Conservation (phyloP, 1,140 invertebrate species). For the Drosophila azteca region DNA sequence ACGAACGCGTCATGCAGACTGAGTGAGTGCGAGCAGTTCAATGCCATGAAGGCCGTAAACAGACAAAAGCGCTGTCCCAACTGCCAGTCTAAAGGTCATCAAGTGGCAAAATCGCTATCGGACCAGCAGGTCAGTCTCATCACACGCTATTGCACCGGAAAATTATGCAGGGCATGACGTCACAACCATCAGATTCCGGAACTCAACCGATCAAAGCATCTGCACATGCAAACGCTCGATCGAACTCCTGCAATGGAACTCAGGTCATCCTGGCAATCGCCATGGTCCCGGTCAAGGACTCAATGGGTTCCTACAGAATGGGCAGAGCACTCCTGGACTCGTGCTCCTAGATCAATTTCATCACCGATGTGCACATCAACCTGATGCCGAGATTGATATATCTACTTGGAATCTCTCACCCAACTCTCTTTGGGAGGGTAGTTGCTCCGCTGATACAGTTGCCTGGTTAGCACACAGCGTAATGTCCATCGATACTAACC, state of each 20-base stretch:
- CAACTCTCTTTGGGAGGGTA: background rate
- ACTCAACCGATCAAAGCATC: background rate
- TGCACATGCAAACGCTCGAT: background rate
- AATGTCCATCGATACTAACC: too few species aligned
- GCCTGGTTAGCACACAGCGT: too few species aligned
- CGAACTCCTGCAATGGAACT: background rate
- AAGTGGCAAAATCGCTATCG: background rate
- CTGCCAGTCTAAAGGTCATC: background rate
- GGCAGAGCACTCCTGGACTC: too few species aligned
- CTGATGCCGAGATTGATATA: conserved; percentile 26
- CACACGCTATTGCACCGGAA: background rate
- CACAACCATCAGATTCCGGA: background rate
- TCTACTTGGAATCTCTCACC: conserved; percentile 40
- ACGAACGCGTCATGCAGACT: too few species aligned
- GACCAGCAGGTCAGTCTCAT: background rate
- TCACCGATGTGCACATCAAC: conserved; percentile 5
- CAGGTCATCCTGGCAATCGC: too few species aligned
- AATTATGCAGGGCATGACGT: background rate
- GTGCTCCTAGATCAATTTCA: too few species aligned
- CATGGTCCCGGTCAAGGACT: too few species aligned
- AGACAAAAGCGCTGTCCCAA: background rate
- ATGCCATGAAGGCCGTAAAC: background rate
- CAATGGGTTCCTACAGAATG: too few species aligned
- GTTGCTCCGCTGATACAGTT: too few species aligned
- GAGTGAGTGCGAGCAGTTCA: too few species aligned